Base-by-base conservation (phyloP, 2,797 vertebrate species). In the Nannoperca australis region DNA sequence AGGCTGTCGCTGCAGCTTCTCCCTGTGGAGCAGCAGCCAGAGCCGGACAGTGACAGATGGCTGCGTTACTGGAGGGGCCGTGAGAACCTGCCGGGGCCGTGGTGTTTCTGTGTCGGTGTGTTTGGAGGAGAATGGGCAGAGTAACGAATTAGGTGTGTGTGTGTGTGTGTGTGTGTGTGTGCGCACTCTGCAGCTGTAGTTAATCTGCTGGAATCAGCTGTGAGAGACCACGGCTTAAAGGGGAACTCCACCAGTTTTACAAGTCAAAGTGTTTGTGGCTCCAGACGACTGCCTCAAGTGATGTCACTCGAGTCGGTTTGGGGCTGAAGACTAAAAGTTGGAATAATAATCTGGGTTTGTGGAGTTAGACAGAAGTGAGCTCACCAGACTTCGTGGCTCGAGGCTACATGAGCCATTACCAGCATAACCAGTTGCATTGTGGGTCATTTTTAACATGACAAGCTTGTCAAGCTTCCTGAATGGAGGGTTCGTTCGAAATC, bases 1-100 rank as follows among this genome's bases (percentile, higher is more conserved):
- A 68, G 76, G 73, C 79, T 85, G 84, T 77, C 40, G 1, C 0
- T 42, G 72, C 59, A 15, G 44, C n/a, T 67, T 55, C 20, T 45
- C 66, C 76, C 42, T 9, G 73, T 27, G 75, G 70, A 84, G 66
- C 60, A 38, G 77, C 81, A 77, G 73, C 63, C 45, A 30, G 45
- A 81, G 61, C 61, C 18, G 38, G 60, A 78, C 76, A 40, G 45
- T 60, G 81, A 87, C 85, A 81, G 87, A 88, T 88, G 88, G 86
- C 70, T 30, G 70, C 10, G 40, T 32, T 38, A 56, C 65, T 44
- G 61, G 42, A 79, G 59, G 67, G 81, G 0, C 64, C 45, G 1
- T 24, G 44, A 68, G 6, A 14, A 40, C 22, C 60, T 67, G 70
- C 82, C 22, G 0, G 45, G 63, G 67, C 59, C 62, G 60, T 60